Evolutionary conservation across 1,140 invertebrate genomes (phyloP).

Genomic region (Paraescarpia echinospica): DNA sequence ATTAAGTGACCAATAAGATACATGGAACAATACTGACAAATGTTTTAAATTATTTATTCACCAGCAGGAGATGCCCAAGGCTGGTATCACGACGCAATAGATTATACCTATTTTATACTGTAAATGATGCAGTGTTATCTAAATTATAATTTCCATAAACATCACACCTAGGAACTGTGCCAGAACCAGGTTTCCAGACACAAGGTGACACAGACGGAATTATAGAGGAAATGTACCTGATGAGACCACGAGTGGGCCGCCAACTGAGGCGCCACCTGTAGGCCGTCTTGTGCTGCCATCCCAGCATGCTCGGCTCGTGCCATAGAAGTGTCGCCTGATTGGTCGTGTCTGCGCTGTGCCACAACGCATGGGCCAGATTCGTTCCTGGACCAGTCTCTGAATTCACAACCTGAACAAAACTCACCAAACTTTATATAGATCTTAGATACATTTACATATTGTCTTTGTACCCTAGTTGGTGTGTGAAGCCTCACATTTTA

Average conservation of each 20-base stretch:
- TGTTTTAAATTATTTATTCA: not conserved
- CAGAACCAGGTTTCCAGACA: not conserved
- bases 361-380: not conserved
- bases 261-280: conserved; percentile 38
- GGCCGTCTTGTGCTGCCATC: conserved; percentile 36
- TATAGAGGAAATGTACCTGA: conserved; percentile 31
- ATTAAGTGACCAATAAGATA: too few species aligned
- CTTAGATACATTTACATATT: too few species aligned
- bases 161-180: too few species aligned
- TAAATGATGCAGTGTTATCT: not conserved
- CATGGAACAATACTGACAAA: not conserved
- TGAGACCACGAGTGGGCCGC: conserved; percentile 36
- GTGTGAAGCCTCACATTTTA: too few species aligned
- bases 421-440: too few species aligned
- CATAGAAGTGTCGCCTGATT: conserved; percentile 30
- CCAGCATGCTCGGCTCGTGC: conserved; percentile 37
- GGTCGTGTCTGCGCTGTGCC: conserved; percentile 13
- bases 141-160: too few species aligned
- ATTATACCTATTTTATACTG: not conserved
- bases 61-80: not conserved
- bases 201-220: not conserved
- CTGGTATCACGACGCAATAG: not conserved
- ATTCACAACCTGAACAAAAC: conserved; percentile 12
- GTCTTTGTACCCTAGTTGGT: too few species aligned
- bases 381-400: conserved; percentile 13